phyloP scores from a whole-genome alignment of 2,888 invertebrate genomes.

The Plagodis pulveraria region DNA sequence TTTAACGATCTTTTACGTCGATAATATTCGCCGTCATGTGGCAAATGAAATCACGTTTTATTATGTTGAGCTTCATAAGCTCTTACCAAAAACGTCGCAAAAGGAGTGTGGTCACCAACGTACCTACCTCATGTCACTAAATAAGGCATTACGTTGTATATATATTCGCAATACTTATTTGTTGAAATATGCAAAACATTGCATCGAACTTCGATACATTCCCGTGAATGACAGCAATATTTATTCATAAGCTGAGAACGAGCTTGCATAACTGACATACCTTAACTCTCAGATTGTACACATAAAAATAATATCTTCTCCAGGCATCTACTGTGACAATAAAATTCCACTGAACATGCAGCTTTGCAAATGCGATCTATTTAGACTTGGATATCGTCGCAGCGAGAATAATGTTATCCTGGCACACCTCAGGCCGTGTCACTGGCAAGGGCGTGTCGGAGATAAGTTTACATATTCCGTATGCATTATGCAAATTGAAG shows the following conservation, averaged over 20 bases:
- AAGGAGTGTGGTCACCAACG: constrained; percentile 49
- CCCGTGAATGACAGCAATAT: constrained; percentile 17
- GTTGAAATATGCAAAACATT: constrained; percentile 15
- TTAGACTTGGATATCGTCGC: constrained; percentile 77
- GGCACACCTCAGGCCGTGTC: constrained; percentile 79
- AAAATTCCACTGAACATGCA: constrained; percentile 60
- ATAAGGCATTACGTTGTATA: constrained; percentile 30
- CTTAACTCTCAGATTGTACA: constrained; percentile 27
- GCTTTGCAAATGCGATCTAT: constrained; percentile 77
- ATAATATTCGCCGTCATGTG: constrained; percentile 65
- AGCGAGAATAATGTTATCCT: constrained; percentile 80
- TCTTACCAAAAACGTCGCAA: constrained; percentile 54
- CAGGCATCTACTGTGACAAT: constrained; percentile 52
- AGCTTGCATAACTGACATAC: constrained; percentile 30
- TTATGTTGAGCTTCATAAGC: constrained; percentile 58
- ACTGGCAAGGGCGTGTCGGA: constrained; percentile 80
- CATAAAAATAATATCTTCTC: constrained; percentile 49
- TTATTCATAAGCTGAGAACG: constrained; percentile 31
- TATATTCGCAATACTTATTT: constrained; percentile 27
- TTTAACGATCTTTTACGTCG: constrained; percentile 67
- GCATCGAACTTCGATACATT: constrained; percentile 18
- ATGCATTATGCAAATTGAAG: constrained; percentile 84
- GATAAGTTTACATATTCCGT: constrained; percentile 83
- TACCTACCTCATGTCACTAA: constrained; percentile 41
- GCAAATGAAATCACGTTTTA: constrained; percentile 70